Evolutionary conservation across 2,888 invertebrate genomes (phyloP).

Genomic region (Homarus gammarus): DNA sequence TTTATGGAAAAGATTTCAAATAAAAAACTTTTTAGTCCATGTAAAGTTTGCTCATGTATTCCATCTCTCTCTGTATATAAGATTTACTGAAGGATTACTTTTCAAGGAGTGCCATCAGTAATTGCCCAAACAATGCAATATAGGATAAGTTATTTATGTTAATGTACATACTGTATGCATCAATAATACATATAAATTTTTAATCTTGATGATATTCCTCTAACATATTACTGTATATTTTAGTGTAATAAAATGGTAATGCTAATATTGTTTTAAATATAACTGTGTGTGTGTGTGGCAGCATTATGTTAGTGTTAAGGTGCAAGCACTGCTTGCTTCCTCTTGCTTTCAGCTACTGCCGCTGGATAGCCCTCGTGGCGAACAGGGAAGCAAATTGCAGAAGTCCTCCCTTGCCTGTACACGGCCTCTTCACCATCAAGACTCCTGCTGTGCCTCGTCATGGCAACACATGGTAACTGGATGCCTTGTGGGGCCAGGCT

Average conservation of each 20-base stretch:
- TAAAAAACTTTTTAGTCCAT: neutral
- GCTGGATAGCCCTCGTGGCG: too few relatives aligned
- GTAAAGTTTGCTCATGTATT: neutral
- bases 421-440: too few relatives aligned
- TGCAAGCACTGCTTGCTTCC: too few relatives aligned
- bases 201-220: neutral
- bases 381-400: too few relatives aligned
- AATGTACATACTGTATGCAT: conserved; percentile 2
- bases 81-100: neutral
- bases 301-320: too few relatives aligned
- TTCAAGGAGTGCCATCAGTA: neutral
- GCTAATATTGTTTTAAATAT: too few relatives aligned
- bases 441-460: too few relatives aligned
- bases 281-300: too few relatives aligned
- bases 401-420: too few relatives aligned
- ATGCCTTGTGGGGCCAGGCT: too few relatives aligned
- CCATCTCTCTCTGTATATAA: neutral
- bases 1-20: neutral
- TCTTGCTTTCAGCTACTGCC: too few relatives aligned
- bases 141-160: neutral
- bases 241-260: conserved; percentile 2
- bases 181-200: neutral
- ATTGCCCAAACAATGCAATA: conserved; percentile 24
- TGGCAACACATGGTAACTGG: too few relatives aligned
- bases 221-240: neutral